Evolutionary conservation across 2,797 vertebrate genomes (phyloP).

Genomic region (Anguilla marmorata): DNA sequence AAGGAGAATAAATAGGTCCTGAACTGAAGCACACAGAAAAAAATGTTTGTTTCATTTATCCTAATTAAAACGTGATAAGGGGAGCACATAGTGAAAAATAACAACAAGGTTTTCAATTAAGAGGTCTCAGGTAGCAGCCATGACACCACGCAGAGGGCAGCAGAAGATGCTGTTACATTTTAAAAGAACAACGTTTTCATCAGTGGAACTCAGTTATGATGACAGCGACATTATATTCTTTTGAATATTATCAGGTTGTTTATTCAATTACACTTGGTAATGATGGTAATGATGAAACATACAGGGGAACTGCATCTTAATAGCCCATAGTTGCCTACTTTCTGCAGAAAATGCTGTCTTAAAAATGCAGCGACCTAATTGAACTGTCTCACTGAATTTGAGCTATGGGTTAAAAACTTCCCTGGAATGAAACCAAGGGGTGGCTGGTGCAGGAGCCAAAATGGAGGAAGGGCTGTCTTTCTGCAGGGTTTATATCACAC

Average conservation of each 20-base stretch:
- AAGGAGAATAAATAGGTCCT: not conserved
- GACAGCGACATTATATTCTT: not conserved
- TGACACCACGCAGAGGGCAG: not conserved
- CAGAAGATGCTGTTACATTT: not conserved
- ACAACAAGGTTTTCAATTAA: not conserved
- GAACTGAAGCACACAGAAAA: not conserved
- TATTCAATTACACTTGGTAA: not conserved
- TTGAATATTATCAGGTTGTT: conserved; percentile 15
- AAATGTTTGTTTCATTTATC: conserved; percentile 3
- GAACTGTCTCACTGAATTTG: not conserved
- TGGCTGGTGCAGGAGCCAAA: not conserved
- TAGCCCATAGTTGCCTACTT: not conserved
- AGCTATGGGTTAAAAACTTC: not conserved
- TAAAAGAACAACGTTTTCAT: not conserved
- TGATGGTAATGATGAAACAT: conserved; percentile 10
- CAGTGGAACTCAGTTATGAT: not conserved
- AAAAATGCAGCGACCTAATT: not conserved
- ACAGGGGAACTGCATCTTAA: not conserved
- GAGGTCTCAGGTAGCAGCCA: not conserved
- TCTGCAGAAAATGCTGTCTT: not conserved
- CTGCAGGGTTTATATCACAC: not conserved
- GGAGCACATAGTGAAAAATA: conserved; percentile 18
- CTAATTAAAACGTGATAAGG: conserved; percentile 9
- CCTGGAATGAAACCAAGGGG: not conserved
- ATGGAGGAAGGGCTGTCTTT: not conserved